Percentiles rank a stretch among this genome's conserved stretches.
Conservation (phyloP, 2,113 vertebrate species). For the Megalops atlanticus region DNA sequence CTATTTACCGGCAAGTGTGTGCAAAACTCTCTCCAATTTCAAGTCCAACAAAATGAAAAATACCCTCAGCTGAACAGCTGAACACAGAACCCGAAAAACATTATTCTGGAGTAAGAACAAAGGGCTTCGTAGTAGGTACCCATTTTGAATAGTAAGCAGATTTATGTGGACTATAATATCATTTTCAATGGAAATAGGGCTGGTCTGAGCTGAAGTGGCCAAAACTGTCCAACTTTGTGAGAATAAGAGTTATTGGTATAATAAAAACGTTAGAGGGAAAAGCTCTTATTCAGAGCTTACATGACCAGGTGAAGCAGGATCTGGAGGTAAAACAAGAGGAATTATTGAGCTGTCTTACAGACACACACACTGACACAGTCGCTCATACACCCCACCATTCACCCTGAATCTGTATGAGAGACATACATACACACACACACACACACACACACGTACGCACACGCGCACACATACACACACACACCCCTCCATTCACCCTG, state of each 20-base stretch:
- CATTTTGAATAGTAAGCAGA: slow-evolving; percentile 1
- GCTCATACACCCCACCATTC: not conserved
- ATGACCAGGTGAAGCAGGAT: not conserved
- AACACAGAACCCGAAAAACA: not conserved
- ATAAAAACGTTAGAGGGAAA: not conserved
- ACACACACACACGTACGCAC: slow-evolving; percentile 6
- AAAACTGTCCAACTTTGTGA: not conserved
- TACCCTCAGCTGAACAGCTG: not conserved
- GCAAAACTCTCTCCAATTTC: not conserved
- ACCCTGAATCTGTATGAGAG: slow-evolving; percentile 22
- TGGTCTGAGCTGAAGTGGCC: not conserved
- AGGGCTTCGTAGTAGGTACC: not conserved
- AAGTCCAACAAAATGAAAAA: not conserved
- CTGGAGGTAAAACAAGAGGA: not conserved
- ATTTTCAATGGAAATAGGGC: not conserved
- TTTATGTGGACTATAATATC: not conserved
- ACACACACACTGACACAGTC: not conserved
- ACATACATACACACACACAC: slow-evolving; percentile 36
- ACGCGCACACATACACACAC: slow-evolving; percentile 4
- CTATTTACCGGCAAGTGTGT: not conserved
- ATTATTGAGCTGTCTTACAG: not conserved
- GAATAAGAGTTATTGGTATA: not conserved
- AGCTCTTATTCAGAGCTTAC: not conserved
- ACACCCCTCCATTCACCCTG: not conserved
- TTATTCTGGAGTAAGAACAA: not conserved